Evolutionary conservation across 2,113 vertebrate species (phyloP).

Genomic region (Corythornis cristatus): DNA sequence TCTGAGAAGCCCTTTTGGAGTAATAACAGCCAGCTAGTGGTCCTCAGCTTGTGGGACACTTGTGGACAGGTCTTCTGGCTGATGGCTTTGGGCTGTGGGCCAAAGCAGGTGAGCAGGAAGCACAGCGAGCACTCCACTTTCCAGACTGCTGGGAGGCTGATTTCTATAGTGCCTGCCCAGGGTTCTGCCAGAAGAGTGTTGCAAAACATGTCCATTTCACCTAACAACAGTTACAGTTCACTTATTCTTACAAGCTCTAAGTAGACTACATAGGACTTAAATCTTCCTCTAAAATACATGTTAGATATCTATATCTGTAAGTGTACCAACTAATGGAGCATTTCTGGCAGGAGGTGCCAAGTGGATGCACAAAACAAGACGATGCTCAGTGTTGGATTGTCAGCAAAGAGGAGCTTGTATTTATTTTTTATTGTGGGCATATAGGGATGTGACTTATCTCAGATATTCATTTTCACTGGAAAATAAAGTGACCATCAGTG

Average conservation of each 20-base stretch:
- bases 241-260: not conserved
- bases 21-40: not conserved
- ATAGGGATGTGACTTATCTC: not conserved
- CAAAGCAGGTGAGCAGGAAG: not conserved
- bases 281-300: not conserved
- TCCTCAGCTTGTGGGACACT: not conserved
- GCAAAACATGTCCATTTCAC: not conserved
- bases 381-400: not conserved
- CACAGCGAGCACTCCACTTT: not conserved
- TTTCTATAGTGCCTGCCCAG: not conserved
- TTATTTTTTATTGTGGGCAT: not conserved
- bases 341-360: not conserved
- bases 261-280: not conserved
- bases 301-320: not conserved
- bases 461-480: not conserved
- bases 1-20: not conserved
- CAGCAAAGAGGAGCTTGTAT: not conserved
- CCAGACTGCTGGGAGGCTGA: not conserved
- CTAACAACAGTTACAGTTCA: not conserved
- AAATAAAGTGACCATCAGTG: not conserved
- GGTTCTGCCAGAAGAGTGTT: not conserved
- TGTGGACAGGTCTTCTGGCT: not conserved
- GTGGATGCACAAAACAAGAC: not conserved
- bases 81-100: not conserved
- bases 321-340: not conserved